Evolutionary conservation across 2,888 invertebrate species (phyloP).

Genomic region (Acrobasis repandana): DNA sequence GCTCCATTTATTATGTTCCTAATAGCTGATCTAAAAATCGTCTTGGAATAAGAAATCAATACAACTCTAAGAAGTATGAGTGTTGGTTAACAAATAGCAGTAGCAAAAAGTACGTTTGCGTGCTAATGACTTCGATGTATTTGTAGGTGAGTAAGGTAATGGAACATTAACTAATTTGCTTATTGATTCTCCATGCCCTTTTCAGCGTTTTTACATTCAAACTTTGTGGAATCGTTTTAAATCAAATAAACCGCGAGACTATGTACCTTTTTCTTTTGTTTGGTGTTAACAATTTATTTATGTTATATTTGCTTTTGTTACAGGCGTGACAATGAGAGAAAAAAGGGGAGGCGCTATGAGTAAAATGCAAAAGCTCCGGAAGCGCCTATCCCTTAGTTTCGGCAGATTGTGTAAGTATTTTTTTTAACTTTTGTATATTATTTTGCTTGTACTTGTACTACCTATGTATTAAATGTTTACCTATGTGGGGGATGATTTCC

Average conservation of each 20-base stretch:
- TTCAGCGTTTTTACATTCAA: not conserved
- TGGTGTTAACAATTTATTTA: conserved; percentile 20
- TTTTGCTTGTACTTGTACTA: too few relatives aligned
- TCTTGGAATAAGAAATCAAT: too few relatives aligned
- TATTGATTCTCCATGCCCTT: conserved; percentile 8
- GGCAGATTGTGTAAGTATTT: conserved; percentile 95
- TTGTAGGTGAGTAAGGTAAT: conserved; percentile 14
- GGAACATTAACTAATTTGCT: conserved; percentile 13
- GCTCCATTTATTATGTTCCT: too few relatives aligned
- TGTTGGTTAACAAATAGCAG: not conserved
- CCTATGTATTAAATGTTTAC: too few relatives aligned
- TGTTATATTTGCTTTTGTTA: conserved; percentile 57
- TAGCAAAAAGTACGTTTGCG: conserved; percentile 15
- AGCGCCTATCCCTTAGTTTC: conserved; percentile 97
- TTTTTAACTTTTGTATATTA: not conserved
- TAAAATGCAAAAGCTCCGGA: conserved; percentile 96
- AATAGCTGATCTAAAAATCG: too few relatives aligned
- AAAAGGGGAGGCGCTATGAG: conserved; percentile 96
- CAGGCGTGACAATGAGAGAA: conserved; percentile 95
- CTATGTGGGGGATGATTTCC: too few relatives aligned
- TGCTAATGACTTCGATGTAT: conserved; percentile 13
- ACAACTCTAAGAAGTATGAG: not conserved
- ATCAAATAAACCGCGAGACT: not conserved
- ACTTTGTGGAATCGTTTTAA: conserved; percentile 1
- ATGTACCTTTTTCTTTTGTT: not conserved